phyloP scores from a whole-genome alignment of 2,113 vertebrate genomes.

The Solea solea region DNA sequence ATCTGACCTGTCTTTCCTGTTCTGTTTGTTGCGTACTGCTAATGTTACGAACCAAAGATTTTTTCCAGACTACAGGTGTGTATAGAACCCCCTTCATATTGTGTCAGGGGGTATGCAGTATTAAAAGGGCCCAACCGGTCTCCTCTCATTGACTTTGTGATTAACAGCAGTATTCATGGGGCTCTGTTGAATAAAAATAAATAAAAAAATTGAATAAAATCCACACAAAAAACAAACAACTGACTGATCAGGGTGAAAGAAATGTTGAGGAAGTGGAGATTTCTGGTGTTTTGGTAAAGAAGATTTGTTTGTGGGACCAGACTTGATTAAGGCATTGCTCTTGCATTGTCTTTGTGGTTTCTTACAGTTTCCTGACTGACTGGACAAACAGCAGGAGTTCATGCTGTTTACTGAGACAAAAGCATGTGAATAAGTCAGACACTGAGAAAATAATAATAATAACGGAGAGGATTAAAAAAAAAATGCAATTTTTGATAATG shows the following conservation, averaged over 20 bases:
- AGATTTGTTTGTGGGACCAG: constrained; percentile 27
- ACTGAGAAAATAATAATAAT: constrained; percentile 61
- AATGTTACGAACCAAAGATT: constrained; percentile 82
- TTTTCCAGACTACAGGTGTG: constrained; percentile 54
- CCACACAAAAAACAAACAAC: constrained; percentile 24
- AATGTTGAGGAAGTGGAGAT: constrained; percentile 10
- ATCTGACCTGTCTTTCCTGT: constrained; percentile 59
- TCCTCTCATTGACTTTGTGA: constrained; percentile 37
- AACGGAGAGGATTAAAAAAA: constrained; percentile 13
- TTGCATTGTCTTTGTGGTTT: constrained; percentile 37
- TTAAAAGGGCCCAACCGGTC: constrained; percentile 52
- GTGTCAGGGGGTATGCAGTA: constrained; percentile 66
- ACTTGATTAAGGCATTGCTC: constrained; percentile 31
- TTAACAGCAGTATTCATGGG: constrained; percentile 58
- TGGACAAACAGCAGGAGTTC: constrained; percentile 16
- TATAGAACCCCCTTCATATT: constrained; percentile 34
- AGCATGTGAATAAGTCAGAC: constrained; percentile 75
- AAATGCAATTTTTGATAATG: constrained; percentile 26
- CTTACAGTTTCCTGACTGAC: constrained; percentile 43
- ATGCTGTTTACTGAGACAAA: constrained; percentile 36
- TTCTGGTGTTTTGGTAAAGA: constrained; percentile 41
- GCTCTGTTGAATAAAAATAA: constrained; percentile 31
- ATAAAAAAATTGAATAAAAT: constrained; percentile 13
- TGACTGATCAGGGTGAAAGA: constrained; percentile 17
- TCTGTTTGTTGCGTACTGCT: constrained; percentile 62